These are phyloP conservation scores for Agonopterix subpropinquella DNA, from an alignment of 2,888 invertebrate genomes.

Conservation along the genomic window DNA sequence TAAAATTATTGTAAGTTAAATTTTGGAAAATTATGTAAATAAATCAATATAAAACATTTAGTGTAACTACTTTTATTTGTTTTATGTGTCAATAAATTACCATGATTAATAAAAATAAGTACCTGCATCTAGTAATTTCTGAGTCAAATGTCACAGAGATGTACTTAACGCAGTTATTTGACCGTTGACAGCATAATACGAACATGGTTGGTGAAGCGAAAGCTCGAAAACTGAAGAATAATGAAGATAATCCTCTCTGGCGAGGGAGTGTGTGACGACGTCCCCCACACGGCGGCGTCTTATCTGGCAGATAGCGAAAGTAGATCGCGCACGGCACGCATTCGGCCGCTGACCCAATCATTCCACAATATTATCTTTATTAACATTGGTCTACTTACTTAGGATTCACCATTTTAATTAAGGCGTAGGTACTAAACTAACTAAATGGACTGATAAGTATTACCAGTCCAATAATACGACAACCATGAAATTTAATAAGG, in stretches of 20 bases:
- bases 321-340: conserved; percentile 51
- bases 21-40: too few relatives aligned
- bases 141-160: too few relatives aligned
- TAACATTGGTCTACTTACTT: conserved; percentile 43
- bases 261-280: conserved; percentile 35
- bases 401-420: conserved; percentile 57
- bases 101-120: too few relatives aligned
- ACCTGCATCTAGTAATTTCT: too few relatives aligned
- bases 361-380: conserved; percentile 55
- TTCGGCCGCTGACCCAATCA: conserved; percentile 42
- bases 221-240: conserved; percentile 49
- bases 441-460: conserved; percentile 50
- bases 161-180: too few relatives aligned
- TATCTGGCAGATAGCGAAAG: conserved; percentile 63
- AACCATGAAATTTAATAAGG: conserved; percentile 62
- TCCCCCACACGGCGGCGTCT: conserved; percentile 29
- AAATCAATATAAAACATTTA: too few relatives aligned
- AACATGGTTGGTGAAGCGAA: conserved; percentile 13
- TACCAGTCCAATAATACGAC: conserved; percentile 39
- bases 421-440: conserved; percentile 39
- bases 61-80: too few relatives aligned
- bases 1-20: too few relatives aligned
- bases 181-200: not conserved
- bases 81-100: too few relatives aligned
- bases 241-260: conserved; percentile 56